Evolutionary conservation across 2,797 vertebrate species (phyloP).

Genomic region (Argyrosomus regius): DNA sequence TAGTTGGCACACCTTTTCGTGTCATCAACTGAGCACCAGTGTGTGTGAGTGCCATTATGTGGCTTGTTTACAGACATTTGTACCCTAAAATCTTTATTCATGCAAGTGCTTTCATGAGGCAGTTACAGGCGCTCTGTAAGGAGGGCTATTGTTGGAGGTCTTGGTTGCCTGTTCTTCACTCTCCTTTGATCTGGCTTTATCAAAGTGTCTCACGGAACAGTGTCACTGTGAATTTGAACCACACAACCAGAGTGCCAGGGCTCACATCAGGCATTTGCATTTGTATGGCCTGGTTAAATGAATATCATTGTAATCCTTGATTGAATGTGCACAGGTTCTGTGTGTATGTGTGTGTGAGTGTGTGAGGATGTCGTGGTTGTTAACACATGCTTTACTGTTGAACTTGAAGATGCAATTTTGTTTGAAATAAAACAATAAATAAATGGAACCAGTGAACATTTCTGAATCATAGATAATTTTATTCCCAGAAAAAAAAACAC

Average conservation of each 20-base stretch:
- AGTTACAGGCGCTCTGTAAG: conserved; percentile 57
- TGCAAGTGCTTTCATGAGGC: conserved; percentile 52
- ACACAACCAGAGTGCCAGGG: conserved; percentile 50
- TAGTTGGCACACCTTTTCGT: conserved; percentile 1
- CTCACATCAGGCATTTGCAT: conserved; percentile 74
- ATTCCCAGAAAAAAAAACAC: background rate
- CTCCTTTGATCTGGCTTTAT: conserved; percentile 76
- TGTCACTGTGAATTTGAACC: conserved; percentile 68
- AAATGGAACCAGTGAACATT: background rate
- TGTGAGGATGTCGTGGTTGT: background rate
- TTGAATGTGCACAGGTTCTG: conserved; percentile 37
- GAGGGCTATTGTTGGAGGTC: conserved; percentile 71
- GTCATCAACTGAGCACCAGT: conserved; percentile 20
- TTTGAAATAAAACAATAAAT: background rate
- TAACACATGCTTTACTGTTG: conserved; percentile 18
- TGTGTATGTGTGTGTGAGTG: conserved; percentile 24
- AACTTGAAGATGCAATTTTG: conserved; percentile 11
- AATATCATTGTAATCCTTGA: conserved; percentile 58
- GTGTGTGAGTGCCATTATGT: conserved; percentile 9
- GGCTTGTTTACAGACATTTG: conserved; percentile 27
- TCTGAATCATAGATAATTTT: background rate
- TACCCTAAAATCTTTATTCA: conserved; percentile 55
- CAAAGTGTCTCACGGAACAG: conserved; percentile 70
- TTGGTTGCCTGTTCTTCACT: conserved; percentile 67
- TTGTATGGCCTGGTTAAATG: conserved; percentile 66